Percentiles rank a stretch among this genome's conserved stretches.
Evolutionary conservation across 2,888 invertebrate species (phyloP).

Genomic region (Caenorhabditis panamensis): DNA sequence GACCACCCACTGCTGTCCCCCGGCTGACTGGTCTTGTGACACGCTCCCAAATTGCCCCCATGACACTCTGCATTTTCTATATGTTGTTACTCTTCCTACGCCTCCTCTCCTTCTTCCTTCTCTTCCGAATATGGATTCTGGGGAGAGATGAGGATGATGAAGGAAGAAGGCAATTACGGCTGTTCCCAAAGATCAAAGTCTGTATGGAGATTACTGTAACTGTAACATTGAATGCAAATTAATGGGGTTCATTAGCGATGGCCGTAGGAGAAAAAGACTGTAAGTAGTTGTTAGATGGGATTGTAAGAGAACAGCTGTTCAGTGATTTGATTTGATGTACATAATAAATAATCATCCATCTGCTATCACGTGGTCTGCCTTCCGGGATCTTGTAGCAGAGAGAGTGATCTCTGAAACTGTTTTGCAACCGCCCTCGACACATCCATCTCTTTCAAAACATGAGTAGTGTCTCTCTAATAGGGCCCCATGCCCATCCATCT

Average conservation of each 20-base stretch:
- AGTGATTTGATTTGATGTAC: too few relatives aligned
- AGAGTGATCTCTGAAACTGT: slow-evolving; percentile 20
- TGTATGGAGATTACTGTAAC: too few relatives aligned
- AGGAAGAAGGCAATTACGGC: slow-evolving; percentile 20
- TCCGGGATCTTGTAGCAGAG: too few relatives aligned
- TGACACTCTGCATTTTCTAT: neutral
- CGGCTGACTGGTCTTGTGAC: slow-evolving; percentile 58
- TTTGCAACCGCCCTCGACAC: neutral
- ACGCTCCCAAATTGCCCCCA: slow-evolving; percentile 35
- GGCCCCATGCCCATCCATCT: too few relatives aligned
- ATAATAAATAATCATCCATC: too few relatives aligned
- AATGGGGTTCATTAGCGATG: too few relatives aligned
- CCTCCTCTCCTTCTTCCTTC: neutral
- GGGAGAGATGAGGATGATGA: slow-evolving; percentile 8
- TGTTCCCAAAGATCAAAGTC: too few relatives aligned
- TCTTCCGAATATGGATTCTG: slow-evolving; percentile 30
- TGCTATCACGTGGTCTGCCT: too few relatives aligned
- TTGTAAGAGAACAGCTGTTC: neutral
- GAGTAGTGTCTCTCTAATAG: too few relatives aligned
- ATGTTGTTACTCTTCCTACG: neutral
- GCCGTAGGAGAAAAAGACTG: neutral
- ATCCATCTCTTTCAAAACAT: neutral
- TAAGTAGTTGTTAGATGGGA: too few relatives aligned
- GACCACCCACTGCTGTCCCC: slow-evolving; percentile 31
- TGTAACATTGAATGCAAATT: too few relatives aligned